These are phyloP conservation scores for Spialia ferax DNA, from an alignment of 2,888 invertebrate species.

Conservation along the genomic window DNA sequence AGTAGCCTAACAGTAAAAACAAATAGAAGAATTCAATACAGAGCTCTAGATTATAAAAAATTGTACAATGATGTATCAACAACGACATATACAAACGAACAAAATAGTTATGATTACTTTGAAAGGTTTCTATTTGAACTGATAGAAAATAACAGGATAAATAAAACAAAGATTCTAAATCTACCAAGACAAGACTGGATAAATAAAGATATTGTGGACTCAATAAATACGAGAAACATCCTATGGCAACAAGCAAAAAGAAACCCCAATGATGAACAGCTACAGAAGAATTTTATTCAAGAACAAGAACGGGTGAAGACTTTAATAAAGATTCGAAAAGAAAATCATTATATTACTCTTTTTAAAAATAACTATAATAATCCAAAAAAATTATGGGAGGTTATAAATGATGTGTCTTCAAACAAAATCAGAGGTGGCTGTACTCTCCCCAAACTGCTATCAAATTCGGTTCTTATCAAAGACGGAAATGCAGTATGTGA, in stretches of 20 bases:
- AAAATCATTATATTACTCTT: conserved; percentile 27
- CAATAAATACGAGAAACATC: conserved; percentile 33
- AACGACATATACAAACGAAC: background rate
- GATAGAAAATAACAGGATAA: conserved; percentile 1
- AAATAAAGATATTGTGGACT: conserved; percentile 34
- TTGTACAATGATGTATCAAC: conserved; percentile 17
- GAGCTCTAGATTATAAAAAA: conserved; percentile 44
- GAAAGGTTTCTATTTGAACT: background rate
- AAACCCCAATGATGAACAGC: conserved; percentile 16
- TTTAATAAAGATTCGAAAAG: conserved; percentile 16
- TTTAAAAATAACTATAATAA: conserved; percentile 18
- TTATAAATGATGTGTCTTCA: conserved; percentile 33
- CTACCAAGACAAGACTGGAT: conserved; percentile 38
- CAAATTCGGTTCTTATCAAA: conserved; percentile 5
- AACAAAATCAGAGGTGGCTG: conserved; percentile 29
- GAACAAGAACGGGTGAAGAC: conserved; percentile 1
- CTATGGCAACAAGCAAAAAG: conserved; percentile 15
- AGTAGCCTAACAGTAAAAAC: background rate
- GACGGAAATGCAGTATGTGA: conserved; percentile 31
- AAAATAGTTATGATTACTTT: background rate
- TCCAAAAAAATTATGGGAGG: conserved; percentile 41
- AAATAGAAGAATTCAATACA: conserved; percentile 36
- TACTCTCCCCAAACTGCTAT: conserved; percentile 33
- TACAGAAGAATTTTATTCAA: conserved; percentile 3
- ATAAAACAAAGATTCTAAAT: conserved; percentile 21